A percentile compares a stretch with the other conserved stretches of the same genome.
phyloP scores from a whole-genome alignment of 2,797 vertebrate species.

The Eurystomus glaucurus region DNA sequence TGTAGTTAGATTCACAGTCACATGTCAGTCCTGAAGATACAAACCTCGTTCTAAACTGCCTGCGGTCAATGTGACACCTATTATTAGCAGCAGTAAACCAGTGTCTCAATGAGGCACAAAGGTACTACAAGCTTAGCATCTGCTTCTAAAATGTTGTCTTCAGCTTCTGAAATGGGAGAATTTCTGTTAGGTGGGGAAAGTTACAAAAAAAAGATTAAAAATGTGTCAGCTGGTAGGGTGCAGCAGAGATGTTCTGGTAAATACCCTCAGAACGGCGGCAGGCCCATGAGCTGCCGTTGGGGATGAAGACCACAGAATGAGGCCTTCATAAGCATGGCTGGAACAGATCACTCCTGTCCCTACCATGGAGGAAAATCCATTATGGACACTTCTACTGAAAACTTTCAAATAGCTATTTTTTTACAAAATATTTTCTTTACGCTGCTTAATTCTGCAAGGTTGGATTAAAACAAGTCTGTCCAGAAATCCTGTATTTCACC shows the following conservation, averaged over 20 bases:
- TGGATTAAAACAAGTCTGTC: background rate
- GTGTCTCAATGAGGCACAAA: background rate
- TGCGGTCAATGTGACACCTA: slow-evolving; percentile 46
- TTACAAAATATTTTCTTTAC: background rate
- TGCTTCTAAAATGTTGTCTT: background rate
- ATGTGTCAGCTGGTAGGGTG: background rate
- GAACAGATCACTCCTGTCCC: background rate
- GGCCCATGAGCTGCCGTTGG: background rate
- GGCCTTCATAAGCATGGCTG: background rate
- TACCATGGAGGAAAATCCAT: background rate
- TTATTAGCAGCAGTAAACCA: slow-evolving; percentile 35
- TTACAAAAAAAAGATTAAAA: background rate
- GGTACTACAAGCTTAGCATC: background rate
- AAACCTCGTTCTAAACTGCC: background rate
- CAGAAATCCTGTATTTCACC: background rate
- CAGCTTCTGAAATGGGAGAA: background rate
- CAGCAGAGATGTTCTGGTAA: background rate
- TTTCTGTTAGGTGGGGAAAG: background rate
- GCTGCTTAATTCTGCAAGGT: background rate
- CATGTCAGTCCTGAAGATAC: slow-evolving; percentile 12
- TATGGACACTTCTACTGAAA: background rate
- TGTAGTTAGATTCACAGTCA: background rate
- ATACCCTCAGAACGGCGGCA: background rate
- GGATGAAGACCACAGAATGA: background rate
- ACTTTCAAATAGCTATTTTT: background rate